phyloP scores from a whole-genome alignment of 2,113 vertebrate genomes.

The Grallaria varia region DNA sequence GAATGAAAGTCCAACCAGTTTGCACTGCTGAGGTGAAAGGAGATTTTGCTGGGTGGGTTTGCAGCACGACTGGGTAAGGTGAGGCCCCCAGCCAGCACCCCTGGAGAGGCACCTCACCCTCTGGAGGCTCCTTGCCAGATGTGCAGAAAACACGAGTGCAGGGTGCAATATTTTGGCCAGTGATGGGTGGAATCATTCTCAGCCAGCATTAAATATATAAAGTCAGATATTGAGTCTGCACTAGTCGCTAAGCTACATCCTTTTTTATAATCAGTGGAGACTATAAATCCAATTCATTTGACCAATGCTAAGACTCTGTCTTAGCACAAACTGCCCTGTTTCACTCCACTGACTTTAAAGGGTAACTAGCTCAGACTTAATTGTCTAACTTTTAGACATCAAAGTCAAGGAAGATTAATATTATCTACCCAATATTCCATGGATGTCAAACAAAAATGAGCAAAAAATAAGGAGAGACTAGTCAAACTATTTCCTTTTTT shows the following conservation, averaged over 20 bases:
- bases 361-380: constrained; percentile 24
- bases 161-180: not conserved
- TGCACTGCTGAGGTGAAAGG: not conserved
- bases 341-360: constrained; percentile 40
- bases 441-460: constrained; percentile 24
- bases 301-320: constrained; percentile 1
- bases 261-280: not conserved
- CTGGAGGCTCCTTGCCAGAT: not conserved
- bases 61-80: not conserved
- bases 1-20: not conserved
- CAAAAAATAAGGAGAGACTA: not conserved
- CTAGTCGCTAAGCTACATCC: not conserved
- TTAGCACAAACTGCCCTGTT: not conserved
- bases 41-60: not conserved
- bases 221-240: not conserved
- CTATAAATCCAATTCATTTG: constrained; percentile 8
- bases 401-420: constrained; percentile 28
- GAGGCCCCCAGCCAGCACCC: fast-evolving
- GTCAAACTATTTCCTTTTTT: constrained; percentile 27
- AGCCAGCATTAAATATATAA: not conserved
- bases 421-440: constrained; percentile 8
- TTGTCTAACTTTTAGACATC: constrained; percentile 41
- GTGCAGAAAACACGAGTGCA: not conserved
- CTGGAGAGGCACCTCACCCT: not conserved
- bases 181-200: not conserved